Base-by-base conservation (phyloP, 1,140 invertebrate genomes). In the Hypothenemus hampei region DNA sequence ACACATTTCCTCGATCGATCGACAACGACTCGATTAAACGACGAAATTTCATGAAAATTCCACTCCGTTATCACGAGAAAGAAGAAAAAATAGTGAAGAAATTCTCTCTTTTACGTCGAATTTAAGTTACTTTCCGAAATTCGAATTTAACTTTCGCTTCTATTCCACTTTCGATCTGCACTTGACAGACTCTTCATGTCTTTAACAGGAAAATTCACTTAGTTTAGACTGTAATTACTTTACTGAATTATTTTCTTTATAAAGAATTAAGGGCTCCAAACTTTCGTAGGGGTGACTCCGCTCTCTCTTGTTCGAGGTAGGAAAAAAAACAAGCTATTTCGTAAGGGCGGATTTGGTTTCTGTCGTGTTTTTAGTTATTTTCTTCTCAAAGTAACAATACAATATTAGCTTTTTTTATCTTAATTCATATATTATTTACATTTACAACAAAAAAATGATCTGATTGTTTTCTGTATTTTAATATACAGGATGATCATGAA, bases 201-300 rank as follows among this genome's bases (percentile, higher is more conserved):
- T 31, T 51, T 51, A 53, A 53, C 50, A 53, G 41, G 50, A 33
- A 35, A 53, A 53, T 53, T 53, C 50, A 53, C 50, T 53, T 53
- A 43, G 48, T 41, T 47, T 51, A 24, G 39, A 44, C 39, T 53
- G 41, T 53, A 53, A 53, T 53, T 53, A 53, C 50, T 53, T 53
- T 53, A 53, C 40, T 53, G 41, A 53, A 53, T 53, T 53, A 53
- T 53, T 53, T 53, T 53, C 50, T 53, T 53, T 53, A 44, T 53
- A 53, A 44, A 33, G 50, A 44, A 53, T 53, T 53, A 53, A 43
- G 39, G 40, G 39, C 50, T 53, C 39, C 24, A 44, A 53, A 53
- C 26, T 53, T 53, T 53, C 23, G 13, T 22, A 19, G 7, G 37
- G 48, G 36, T 11, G 22, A 37, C 10, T 19, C 18, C 8, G 41